These are phyloP conservation scores for Hemistola chrysoprasaria DNA, from an alignment of 2,888 invertebrate genomes.

Conservation along the genomic window DNA sequence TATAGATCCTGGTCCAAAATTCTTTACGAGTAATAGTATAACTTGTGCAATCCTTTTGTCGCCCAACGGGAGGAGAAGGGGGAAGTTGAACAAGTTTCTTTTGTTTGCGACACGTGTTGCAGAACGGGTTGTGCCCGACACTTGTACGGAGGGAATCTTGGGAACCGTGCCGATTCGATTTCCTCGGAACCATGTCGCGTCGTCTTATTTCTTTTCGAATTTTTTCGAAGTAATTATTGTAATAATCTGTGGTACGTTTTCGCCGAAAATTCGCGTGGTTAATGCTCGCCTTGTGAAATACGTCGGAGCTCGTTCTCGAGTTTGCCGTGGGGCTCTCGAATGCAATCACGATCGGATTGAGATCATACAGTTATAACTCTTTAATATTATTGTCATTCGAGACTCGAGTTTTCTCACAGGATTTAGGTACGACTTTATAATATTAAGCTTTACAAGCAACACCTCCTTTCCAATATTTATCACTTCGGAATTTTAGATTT, in stretches of 20 bases:
- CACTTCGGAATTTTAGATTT: slow-evolving; percentile 14
- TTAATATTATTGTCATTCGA: slow-evolving; percentile 37
- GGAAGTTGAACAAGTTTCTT: slow-evolving; percentile 69
- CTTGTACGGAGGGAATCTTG: slow-evolving; percentile 64
- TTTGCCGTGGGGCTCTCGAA: slow-evolving; percentile 36
- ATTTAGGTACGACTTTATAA: slow-evolving; percentile 3
- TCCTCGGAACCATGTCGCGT: slow-evolving; percentile 46
- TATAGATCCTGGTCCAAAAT: slow-evolving; percentile 79
- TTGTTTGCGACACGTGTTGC: slow-evolving; percentile 80
- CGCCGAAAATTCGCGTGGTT: slow-evolving; percentile 38
- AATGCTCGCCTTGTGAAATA: slow-evolving; percentile 39
- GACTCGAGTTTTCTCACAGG: not conserved
- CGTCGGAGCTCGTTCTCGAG: slow-evolving; percentile 38
- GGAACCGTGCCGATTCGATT: slow-evolving; percentile 56
- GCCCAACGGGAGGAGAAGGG: slow-evolving; percentile 47
- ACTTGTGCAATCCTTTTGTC: slow-evolving; percentile 80
- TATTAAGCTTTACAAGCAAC: not conserved
- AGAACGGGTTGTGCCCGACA: slow-evolving; percentile 76
- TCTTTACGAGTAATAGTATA: slow-evolving; percentile 80
- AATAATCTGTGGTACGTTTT: slow-evolving; percentile 44
- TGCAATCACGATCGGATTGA: slow-evolving; percentile 44
- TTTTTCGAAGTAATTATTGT: slow-evolving; percentile 40
- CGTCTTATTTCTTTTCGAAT: slow-evolving; percentile 45
- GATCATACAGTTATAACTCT: slow-evolving; percentile 44
- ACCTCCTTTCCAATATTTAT: not conserved